phyloP scores from a whole-genome alignment of 2,113 vertebrate species.

The Pyrgilauda ruficollis region DNA sequence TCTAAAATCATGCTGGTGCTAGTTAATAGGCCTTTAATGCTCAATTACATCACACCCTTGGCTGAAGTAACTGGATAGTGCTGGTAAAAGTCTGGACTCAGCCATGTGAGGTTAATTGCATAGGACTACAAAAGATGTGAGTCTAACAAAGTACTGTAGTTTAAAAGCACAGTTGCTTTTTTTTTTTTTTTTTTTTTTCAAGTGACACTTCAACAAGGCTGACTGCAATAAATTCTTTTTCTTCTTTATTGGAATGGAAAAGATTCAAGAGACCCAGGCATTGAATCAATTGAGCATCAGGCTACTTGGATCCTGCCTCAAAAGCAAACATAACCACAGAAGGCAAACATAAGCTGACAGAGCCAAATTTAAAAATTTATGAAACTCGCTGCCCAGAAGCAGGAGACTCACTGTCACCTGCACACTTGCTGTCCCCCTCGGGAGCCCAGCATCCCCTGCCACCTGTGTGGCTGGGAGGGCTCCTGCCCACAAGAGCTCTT shows the following conservation, averaged over 20 bases:
- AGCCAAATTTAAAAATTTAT: background rate
- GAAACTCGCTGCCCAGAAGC: background rate
- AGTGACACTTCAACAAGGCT: background rate
- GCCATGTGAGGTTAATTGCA: background rate
- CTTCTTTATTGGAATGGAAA: background rate
- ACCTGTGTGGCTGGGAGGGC: fast-evolving
- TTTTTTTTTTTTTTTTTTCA: background rate
- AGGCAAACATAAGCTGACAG: background rate
- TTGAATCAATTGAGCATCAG: background rate
- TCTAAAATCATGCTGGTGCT: background rate
- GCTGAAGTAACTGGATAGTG: background rate
- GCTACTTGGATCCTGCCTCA: background rate
- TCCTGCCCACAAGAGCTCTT: background rate
- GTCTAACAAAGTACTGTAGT: background rate
- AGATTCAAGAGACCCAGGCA: background rate
- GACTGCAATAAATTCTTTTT: background rate
- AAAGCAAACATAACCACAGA: background rate
- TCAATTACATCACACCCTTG: background rate
- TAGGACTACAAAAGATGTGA: background rate
- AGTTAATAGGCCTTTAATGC: background rate
- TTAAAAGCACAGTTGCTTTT: background rate
- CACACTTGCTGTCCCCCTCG: fast-evolving
- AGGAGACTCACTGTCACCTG: background rate
- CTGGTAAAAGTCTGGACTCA: background rate
- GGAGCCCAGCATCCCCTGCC: fast-evolving